Base-by-base conservation (phyloP, 2,888 invertebrate species). In the Congeria kusceri region DNA sequence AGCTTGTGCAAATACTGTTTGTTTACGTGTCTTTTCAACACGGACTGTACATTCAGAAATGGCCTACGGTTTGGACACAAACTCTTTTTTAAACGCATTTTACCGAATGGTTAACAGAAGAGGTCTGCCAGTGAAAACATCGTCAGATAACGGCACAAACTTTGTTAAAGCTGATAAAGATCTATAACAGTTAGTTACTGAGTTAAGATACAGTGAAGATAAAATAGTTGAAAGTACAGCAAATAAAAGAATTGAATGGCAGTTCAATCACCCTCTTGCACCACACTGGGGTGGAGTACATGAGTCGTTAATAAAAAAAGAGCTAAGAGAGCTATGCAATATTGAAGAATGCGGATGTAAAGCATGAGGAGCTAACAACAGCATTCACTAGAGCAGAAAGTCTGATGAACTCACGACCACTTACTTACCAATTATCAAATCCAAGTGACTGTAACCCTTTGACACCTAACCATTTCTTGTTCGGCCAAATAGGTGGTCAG, bases 391-490 rank as follows among this genome's bases (percentile, higher is more conserved):
- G 82, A 20, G 84, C 77, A 25, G 86, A 87, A 64, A 66, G 44
- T 1, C 59, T 85, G 1, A 72, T 84, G 7, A 87, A 84, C 32
- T 67, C 68, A 13, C 25, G 83, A 39, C 83, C 83, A 3, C 47
- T 84, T 11, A 78, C 86, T n/a, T 78, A 78, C 58, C 75, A 84
- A 27, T 46, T 53, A 7, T 13, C 75, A 23, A 77, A 81, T 44
- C 59, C 77, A 7, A 23, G 47, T n/a, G 83, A 79, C 47, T 20
- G 32, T 28, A 23, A 25, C 3, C 62, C 53, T 0, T 39, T 80
- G 20, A 77, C 86, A 11, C 83, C 83, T 11, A 84, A 86, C 46
- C 80, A 87, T 74, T 83, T 87, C 58, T 15, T 86, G 15, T 65
- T 61, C 71, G 76, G 80, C 27, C 86, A 87, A 71, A 18, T 71